These are phyloP conservation scores for Sisor rabdophorus DNA, from an alignment of 2,113 vertebrate genomes.

Conservation along the genomic window DNA sequence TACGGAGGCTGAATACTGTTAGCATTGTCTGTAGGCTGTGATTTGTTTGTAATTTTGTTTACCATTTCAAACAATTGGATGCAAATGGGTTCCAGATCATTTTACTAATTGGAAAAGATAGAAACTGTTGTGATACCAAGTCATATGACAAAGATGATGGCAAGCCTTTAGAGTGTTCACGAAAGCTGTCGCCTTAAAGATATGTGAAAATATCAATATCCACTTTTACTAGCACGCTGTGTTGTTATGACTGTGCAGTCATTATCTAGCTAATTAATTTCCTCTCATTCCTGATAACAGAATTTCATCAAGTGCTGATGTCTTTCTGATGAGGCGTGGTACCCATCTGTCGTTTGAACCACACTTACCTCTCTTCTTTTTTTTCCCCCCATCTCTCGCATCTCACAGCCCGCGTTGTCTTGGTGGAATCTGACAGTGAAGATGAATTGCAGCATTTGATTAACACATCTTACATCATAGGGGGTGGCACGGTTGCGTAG, in stretches of 20 bases:
- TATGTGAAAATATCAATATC: conserved; percentile 33
- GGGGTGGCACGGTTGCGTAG: too few relatives aligned
- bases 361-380: conserved; percentile 29
- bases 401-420: conserved; percentile 19
- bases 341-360: conserved; percentile 34
- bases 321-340: conserved; percentile 36
- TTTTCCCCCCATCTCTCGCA: background rate
- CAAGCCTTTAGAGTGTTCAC: conserved; percentile 17
- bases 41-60: conserved; percentile 17
- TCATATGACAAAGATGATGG: conserved; percentile 6
- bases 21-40: conserved; percentile 13
- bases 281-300: conserved; percentile 41
- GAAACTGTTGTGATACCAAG: conserved; percentile 10
- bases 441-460: conserved; percentile 14
- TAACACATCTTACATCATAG: conserved; percentile 14
- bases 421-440: conserved; percentile 15
- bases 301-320: conserved; percentile 43
- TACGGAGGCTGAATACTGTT: background rate
- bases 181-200: conserved; percentile 31
- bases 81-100: background rate
- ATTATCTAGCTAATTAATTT: conserved; percentile 46
- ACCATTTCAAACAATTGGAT: background rate
- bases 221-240: conserved; percentile 1
- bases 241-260: conserved; percentile 39
- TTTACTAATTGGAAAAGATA: background rate